Evolutionary conservation across 2,113 vertebrate genomes (phyloP).

Genomic region (Glaucomys volans): DNA sequence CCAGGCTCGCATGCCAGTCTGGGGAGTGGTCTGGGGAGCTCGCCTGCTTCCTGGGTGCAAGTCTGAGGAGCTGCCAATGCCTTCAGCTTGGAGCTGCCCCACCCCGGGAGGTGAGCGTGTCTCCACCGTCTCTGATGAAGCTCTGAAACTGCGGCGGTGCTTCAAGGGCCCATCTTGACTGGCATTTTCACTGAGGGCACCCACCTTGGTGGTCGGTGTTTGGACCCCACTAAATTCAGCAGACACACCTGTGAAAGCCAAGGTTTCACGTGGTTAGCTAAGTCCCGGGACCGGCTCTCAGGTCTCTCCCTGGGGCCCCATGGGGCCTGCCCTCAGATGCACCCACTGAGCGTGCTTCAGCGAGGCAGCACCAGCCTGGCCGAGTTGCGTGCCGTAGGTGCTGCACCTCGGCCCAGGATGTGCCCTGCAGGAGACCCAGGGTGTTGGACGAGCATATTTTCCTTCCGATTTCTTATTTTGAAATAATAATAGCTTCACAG

Average conservation of each 20-base stretch:
- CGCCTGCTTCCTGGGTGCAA: neutral
- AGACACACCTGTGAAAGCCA: neutral
- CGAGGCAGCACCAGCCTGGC: rapidly evolving
- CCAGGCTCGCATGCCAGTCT: neutral
- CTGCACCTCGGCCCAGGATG: neutral
- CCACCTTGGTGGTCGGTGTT: neutral
- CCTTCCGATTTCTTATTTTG: neutral
- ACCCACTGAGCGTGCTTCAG: neutral
- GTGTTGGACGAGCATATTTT: neutral
- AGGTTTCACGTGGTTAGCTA: neutral
- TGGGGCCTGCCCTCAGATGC: rapidly evolving
- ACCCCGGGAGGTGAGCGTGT: rapidly evolving
- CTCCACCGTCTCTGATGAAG: rapidly evolving
- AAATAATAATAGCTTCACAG: neutral
- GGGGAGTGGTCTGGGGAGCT: too few species aligned
- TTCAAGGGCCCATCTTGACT: neutral
- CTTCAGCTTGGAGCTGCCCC: too few species aligned
- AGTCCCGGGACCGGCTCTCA: neutral
- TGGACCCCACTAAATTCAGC: neutral
- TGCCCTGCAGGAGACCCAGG: rapidly evolving
- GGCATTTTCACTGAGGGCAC: neutral
- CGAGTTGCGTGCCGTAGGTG: neutral
- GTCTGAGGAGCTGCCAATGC: rapidly evolving
- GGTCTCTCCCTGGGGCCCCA: rapidly evolving
- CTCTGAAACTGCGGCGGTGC: neutral